phyloP scores from a whole-genome alignment of 2,888 invertebrate genomes.

The Herminia tarsipennalis region DNA sequence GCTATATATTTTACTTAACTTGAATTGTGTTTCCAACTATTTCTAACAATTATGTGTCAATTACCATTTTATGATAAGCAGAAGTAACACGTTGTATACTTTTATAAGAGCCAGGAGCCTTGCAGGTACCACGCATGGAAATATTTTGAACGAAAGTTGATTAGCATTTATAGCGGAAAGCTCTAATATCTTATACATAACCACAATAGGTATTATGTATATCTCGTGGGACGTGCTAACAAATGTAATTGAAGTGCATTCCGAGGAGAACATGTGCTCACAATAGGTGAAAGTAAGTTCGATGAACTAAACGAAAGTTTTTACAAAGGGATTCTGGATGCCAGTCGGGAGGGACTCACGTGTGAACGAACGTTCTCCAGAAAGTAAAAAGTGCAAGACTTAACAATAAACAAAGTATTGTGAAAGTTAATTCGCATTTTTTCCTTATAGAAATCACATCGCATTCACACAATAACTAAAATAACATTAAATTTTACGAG shows the following conservation, averaged over 20 bases:
- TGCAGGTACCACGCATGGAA: not conserved
- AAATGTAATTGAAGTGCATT: slow-evolving; percentile 79
- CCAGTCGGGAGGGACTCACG: slow-evolving; percentile 35
- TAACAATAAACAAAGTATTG: slow-evolving; percentile 13
- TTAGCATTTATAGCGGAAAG: slow-evolving; percentile 35
- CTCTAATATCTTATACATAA: slow-evolving; percentile 28
- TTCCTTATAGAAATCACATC: not conserved
- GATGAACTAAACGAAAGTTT: slow-evolving; percentile 83
- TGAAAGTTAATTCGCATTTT: slow-evolving; percentile 3
- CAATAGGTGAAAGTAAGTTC: slow-evolving; percentile 84
- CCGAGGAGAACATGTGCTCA: slow-evolving; percentile 73
- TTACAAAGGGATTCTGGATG: slow-evolving; percentile 67
- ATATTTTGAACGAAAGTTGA: slow-evolving; percentile 28
- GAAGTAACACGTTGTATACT: too few relatives aligned
- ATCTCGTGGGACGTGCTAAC: slow-evolving; percentile 66
- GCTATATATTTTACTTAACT: slow-evolving; percentile 12
- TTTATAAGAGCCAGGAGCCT: slow-evolving; percentile 4
- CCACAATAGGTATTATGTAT: slow-evolving; percentile 50
- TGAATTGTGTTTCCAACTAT: too few relatives aligned
- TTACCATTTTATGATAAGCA: too few relatives aligned
- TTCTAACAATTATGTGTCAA: too few relatives aligned
- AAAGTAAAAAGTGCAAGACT: slow-evolving; percentile 66
- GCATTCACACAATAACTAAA: not conserved
- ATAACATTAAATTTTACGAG: not conserved
- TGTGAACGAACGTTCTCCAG: slow-evolving; percentile 52